Conservation (phyloP, 1,140 invertebrate species). For the Piezodorus guildinii region DNA sequence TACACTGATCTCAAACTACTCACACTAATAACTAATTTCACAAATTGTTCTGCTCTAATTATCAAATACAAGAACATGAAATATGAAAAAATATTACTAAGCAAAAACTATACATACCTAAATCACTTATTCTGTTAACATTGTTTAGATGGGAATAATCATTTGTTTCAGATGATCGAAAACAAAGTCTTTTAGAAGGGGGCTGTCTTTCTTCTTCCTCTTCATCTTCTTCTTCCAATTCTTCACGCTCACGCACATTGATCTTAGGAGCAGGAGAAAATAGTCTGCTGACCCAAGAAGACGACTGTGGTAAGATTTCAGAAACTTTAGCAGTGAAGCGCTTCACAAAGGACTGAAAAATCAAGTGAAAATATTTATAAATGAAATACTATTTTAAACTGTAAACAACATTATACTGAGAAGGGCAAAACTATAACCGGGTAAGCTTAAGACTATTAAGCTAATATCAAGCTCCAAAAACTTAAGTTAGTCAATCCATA, state of each 20-base stretch:
- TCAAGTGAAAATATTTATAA: neutral
- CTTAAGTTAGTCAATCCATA: too few species aligned
- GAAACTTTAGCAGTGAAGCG: conserved; percentile 5
- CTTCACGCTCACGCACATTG: neutral
- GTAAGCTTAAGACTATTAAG: neutral
- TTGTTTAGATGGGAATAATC: conserved; percentile 9
- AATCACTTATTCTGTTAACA: conserved; percentile 8
- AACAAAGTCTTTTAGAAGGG: conserved; percentile 11
- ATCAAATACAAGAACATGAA: too few species aligned
- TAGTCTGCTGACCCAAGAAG: conserved; percentile 17
- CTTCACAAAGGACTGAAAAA: conserved; percentile 20
- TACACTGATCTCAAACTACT: too few species aligned
- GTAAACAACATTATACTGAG: neutral
- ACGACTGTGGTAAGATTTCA: conserved; percentile 14
- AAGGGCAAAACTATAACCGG: neutral
- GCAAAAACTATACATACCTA: conserved; percentile 9
- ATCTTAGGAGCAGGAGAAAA: conserved; percentile 1
- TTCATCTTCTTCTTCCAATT: conserved; percentile 5
- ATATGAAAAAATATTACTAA: too few species aligned
- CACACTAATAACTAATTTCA: too few species aligned
- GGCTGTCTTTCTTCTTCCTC: conserved; percentile 13
- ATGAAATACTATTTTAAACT: neutral
- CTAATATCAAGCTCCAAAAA: neutral
- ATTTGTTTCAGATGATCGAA: neutral
- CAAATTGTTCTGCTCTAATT: too few species aligned